Evolutionary conservation across 2,888 invertebrate species (phyloP).

Genomic region (Sarcophaga caerulescens): DNA sequence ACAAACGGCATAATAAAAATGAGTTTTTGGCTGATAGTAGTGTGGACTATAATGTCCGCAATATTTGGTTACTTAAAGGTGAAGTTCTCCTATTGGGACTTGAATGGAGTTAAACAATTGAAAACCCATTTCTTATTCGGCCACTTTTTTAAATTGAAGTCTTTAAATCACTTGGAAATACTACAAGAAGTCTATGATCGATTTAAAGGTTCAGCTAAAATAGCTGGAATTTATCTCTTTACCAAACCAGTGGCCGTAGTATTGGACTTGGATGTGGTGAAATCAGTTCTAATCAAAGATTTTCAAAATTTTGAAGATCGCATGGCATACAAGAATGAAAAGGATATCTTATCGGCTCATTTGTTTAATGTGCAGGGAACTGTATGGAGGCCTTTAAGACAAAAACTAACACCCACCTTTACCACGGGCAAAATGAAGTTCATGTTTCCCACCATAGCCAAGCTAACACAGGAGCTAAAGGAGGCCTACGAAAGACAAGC

Average conservation of each 20-base stretch:
- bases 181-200: constrained; percentile 73
- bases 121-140: constrained; percentile 72
- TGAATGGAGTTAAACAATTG: constrained; percentile 71
- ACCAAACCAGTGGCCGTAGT: constrained; percentile 72
- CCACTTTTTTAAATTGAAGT: constrained; percentile 70
- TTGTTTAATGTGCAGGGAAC: constrained; percentile 77
- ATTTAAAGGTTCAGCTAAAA: constrained; percentile 70
- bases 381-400: constrained; percentile 81
- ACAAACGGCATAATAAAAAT: constrained; percentile 54
- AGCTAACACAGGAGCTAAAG: constrained; percentile 73
- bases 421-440: constrained; percentile 82
- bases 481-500: constrained; percentile 54
- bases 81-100: constrained; percentile 74
- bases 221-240: constrained; percentile 75
- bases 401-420: constrained; percentile 82
- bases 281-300: constrained; percentile 78
- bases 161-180: constrained; percentile 68
- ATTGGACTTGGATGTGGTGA: constrained; percentile 77
- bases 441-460: constrained; percentile 80
- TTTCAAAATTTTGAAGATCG: constrained; percentile 79
- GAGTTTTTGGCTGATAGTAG: constrained; percentile 68
- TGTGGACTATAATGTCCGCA: constrained; percentile 65
- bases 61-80: constrained; percentile 70
- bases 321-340: constrained; percentile 70
- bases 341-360: constrained; percentile 75